Evolutionary conservation across 2,113 vertebrate genomes (phyloP).

Genomic region (Montifringilla adamsi): DNA sequence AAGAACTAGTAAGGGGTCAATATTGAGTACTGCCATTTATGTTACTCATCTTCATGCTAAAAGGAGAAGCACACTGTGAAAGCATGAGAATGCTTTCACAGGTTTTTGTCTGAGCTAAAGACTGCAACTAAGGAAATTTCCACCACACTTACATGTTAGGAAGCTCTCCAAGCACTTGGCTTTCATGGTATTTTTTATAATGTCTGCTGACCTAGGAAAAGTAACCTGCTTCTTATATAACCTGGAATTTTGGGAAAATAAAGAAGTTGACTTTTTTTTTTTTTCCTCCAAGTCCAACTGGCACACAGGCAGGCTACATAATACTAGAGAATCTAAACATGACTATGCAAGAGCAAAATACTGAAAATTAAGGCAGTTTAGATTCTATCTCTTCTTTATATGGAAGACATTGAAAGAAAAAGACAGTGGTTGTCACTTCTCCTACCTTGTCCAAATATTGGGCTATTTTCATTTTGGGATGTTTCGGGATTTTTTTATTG

Average conservation of each 20-base stretch:
- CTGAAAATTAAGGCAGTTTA: not conserved
- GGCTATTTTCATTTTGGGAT: not conserved
- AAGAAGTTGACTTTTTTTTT: not conserved
- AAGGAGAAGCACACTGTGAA: not conserved
- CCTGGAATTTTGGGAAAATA: not conserved
- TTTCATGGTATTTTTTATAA: not conserved
- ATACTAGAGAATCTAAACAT: not conserved
- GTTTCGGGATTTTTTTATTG: not conserved
- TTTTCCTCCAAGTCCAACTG: not conserved
- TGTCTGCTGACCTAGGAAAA: not conserved
- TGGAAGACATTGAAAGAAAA: not conserved
- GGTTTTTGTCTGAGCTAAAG: not conserved
- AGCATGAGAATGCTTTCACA: not conserved
- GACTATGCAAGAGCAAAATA: not conserved
- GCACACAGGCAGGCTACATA: not conserved
- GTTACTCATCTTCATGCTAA: not conserved
- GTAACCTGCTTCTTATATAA: not conserved
- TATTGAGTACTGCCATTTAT: not conserved
- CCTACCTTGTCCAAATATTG: not conserved
- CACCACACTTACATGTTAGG: not conserved
- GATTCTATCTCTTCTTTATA: not conserved
- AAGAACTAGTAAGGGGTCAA: not conserved
- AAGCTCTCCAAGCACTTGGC: not conserved
- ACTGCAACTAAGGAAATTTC: not conserved
- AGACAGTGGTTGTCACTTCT: not conserved